A percentile compares a stretch with the other conserved stretches of the same genome.
These are phyloP conservation scores for Drosophila varians DNA, from an alignment of 1,140 invertebrate genomes.

Conservation along the genomic window DNA sequence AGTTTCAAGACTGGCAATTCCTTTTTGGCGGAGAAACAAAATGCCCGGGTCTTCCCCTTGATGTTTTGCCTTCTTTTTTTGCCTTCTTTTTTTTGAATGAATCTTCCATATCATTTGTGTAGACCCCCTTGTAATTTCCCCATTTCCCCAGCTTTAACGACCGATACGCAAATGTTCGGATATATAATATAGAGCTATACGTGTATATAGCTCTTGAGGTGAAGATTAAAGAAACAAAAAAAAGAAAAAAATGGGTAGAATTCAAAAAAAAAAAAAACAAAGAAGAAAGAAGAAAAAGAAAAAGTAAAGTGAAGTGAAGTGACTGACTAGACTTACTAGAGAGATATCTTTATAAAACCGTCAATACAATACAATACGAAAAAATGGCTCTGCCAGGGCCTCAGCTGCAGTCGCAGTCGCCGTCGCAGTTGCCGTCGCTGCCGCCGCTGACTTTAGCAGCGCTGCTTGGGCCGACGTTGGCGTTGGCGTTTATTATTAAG, in stretches of 20 bases:
- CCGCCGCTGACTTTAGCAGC: no score
- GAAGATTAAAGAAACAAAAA: neutral
- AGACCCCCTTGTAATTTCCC: constrained; percentile 4
- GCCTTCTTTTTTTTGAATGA: neutral
- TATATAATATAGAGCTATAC: neutral
- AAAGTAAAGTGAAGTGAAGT: constrained; percentile 10
- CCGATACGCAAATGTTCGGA: neutral
- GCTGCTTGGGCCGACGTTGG: constrained; percentile 4
- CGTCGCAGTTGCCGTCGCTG: constrained; percentile 5
- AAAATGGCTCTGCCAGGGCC: neutral
- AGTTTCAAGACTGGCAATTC: neutral
- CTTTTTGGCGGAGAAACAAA: neutral
- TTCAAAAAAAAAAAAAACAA: neutral
- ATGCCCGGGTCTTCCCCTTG: neutral
- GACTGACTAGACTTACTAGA: constrained; percentile 28
- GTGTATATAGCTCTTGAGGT: neutral
- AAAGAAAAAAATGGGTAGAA: neutral
- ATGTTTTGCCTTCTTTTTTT: neutral
- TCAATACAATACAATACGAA: constrained; percentile 36
- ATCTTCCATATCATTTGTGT: neutral
- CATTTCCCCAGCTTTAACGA: neutral
- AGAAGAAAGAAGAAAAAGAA: no score
- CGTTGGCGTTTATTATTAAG: constrained; percentile 73
- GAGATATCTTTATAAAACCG: constrained; percentile 64
- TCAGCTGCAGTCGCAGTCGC: neutral